Conservation (phyloP, 2,797 vertebrate genomes). For the Acestrorhynchus altus region DNA sequence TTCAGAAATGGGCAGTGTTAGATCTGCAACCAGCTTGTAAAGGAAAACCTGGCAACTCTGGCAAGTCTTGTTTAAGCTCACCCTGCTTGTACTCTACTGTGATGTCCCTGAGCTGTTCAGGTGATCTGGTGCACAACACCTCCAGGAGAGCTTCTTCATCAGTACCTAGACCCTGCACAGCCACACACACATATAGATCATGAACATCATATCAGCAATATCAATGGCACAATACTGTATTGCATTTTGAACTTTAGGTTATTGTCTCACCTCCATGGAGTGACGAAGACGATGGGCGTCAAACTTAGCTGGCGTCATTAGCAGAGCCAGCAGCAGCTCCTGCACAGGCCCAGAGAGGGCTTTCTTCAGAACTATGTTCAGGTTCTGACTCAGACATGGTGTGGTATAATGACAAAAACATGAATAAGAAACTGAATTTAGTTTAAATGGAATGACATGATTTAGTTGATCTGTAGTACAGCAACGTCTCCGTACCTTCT, state of each 20-base stretch:
- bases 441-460: too few species aligned
- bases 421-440: too few species aligned
- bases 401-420: background rate
- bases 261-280: conserved; percentile 72
- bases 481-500: conserved; percentile 42
- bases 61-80: conserved; percentile 51
- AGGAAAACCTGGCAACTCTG: too few species aligned
- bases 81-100: conserved; percentile 66
- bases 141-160: conserved; percentile 70
- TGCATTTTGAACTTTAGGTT: background rate
- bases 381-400: conserved; percentile 61
- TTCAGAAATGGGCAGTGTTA: too few species aligned
- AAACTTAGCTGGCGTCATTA: conserved; percentile 64
- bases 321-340: conserved; percentile 65
- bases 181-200: background rate
- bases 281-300: conserved; percentile 72
- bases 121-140: conserved; percentile 71
- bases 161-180: conserved; percentile 65
- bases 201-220: too few species aligned
- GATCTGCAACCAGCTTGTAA: too few species aligned
- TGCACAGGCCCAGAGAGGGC: conserved; percentile 68
- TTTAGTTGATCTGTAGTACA: too few species aligned
- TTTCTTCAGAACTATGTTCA: conserved; percentile 67
- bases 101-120: conserved; percentile 66
- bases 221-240: too few species aligned